Evolutionary conservation across 2,888 invertebrate species (phyloP).

Genomic region (Acronicta aceris): DNA sequence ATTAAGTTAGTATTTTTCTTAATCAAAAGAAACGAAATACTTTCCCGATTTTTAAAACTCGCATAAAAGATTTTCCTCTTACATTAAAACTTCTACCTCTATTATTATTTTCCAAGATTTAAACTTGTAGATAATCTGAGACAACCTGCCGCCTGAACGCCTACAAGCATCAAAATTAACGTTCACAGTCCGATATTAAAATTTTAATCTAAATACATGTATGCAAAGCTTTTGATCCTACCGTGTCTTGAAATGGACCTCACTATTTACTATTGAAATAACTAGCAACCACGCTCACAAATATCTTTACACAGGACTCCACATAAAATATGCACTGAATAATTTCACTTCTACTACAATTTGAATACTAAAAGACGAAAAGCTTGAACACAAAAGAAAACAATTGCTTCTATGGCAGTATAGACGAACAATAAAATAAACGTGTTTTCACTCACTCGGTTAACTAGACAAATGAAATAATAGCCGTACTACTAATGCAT

Average conservation of each 20-base stretch:
- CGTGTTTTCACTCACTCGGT: conserved; percentile 34
- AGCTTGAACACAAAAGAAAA: conserved; percentile 17
- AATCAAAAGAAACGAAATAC: no score
- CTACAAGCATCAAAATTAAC: conserved; percentile 12
- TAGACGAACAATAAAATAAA: conserved; percentile 25
- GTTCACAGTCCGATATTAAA: background rate
- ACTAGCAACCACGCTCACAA: background rate
- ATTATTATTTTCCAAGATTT: no score
- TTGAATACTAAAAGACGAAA: conserved; percentile 2
- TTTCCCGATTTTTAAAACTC: no score
- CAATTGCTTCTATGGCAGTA: conserved; percentile 8
- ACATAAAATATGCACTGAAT: background rate
- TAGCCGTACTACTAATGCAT: conserved; percentile 1
- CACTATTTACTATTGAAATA: background rate
- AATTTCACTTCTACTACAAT: background rate
- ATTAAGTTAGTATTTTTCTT: no score
- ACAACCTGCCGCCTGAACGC: conserved; percentile 3
- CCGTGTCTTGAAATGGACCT: background rate
- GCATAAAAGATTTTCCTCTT: no score
- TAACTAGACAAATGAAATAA: conserved; percentile 37
- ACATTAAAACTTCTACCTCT: no score
- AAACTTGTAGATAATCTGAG: background rate
- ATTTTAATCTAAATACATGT: conserved; percentile 10
- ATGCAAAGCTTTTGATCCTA: conserved; percentile 3
- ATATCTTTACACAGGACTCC: background rate